Conservation (phyloP, 1,140 invertebrate genomes). For the Bombus turneri region DNA sequence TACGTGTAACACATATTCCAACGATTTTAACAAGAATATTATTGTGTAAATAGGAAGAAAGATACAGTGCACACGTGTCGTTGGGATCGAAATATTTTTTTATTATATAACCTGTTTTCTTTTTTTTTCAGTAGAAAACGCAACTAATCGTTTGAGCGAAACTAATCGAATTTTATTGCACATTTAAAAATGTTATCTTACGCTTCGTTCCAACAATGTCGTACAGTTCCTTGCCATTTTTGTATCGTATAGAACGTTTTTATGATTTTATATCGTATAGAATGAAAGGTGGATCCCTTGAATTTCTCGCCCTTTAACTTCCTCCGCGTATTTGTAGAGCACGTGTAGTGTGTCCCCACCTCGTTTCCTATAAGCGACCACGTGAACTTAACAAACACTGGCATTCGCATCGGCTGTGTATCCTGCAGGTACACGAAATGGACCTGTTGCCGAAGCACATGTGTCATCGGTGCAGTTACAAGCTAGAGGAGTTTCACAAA, state of each 20-base stretch:
- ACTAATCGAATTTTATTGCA: background rate
- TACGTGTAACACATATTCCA: fast-evolving
- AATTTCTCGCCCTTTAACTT: background rate
- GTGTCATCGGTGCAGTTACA: conserved; percentile 79
- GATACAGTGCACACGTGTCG: too few species aligned
- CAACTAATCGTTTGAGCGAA: background rate
- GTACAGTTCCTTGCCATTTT: too few species aligned
- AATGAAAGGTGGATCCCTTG: background rate
- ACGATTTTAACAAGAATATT: background rate
- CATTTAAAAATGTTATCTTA: background rate
- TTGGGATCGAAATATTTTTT: background rate
- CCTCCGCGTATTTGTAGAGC: background rate
- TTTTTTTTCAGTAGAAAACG: background rate
- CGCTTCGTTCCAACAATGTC: too few species aligned
- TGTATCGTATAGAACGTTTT: background rate
- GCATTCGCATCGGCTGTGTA: conserved; percentile 26
- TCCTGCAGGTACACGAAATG: conserved; percentile 78
- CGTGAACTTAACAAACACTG: background rate
- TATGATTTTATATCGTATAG: background rate
- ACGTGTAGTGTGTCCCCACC: background rate
- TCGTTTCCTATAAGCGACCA: background rate
- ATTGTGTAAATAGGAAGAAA: background rate
- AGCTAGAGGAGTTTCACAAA: conserved; percentile 78
- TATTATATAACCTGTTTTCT: background rate
- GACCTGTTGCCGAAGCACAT: conserved; percentile 80